Percentiles rank a stretch among this genome's conserved stretches.
phyloP scores from a whole-genome alignment of 2,797 vertebrate species.

The Esox lucius region DNA sequence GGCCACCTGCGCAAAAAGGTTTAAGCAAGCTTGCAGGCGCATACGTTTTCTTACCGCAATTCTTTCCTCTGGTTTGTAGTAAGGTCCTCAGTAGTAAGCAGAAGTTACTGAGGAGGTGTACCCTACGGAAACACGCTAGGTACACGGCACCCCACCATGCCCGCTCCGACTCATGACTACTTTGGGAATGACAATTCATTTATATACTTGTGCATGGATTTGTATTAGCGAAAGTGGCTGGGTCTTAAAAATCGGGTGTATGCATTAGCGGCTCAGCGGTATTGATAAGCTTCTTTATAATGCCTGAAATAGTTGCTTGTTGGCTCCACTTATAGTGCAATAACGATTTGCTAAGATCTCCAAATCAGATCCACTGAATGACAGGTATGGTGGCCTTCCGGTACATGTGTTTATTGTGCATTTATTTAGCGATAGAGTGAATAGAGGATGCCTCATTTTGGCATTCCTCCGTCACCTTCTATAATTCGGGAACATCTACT shows the following conservation, averaged over 20 bases:
- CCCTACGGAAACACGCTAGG: slow-evolving; percentile 88
- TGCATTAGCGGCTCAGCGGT: not conserved
- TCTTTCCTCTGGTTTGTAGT: slow-evolving; percentile 83
- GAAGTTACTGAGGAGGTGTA: slow-evolving; percentile 96
- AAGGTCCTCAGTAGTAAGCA: slow-evolving; percentile 94
- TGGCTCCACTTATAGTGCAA: slow-evolving; percentile 60
- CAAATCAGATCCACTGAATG: not conserved
- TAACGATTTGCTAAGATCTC: not conserved
- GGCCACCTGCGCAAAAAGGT: no score
- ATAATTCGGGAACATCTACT: not conserved
- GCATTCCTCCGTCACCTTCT: not conserved
- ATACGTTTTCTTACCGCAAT: slow-evolving; percentile 53
- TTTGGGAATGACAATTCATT: slow-evolving; percentile 93
- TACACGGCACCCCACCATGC: slow-evolving; percentile 85
- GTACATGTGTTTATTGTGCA: no score
- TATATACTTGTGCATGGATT: slow-evolving; percentile 86
- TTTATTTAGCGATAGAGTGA: no score
- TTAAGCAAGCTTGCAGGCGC: not conserved
- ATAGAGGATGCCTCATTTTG: not conserved
- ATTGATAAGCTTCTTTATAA: slow-evolving; percentile 56
- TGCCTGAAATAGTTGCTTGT: slow-evolving; percentile 80
- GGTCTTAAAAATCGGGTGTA: slow-evolving; percentile 39
- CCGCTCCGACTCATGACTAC: slow-evolving; percentile 66
- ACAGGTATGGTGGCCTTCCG: not conserved
- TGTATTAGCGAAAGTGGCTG: slow-evolving; percentile 66